Base-by-base conservation (phyloP, 2,888 invertebrate genomes). In the Apeira syringaria region DNA sequence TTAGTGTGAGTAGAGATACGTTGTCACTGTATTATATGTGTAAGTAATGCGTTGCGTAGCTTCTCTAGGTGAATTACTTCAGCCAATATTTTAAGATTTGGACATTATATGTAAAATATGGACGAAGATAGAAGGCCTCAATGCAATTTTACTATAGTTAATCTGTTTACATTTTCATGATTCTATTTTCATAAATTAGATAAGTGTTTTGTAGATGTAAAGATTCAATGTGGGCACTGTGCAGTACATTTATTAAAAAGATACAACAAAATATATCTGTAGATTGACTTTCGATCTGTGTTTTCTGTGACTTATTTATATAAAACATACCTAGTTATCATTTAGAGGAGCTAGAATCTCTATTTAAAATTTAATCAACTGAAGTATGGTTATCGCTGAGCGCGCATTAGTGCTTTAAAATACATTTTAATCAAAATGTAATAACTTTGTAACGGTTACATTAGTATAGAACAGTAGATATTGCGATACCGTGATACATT, bases 151-250 rank as follows among this genome's bases (percentile, higher is more conserved):
- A 9, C 1, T 12, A 9, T 26, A 25, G 8, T 12, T 10, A 10
- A 28, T 22, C 17, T 29, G 24, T 42, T 43, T 27, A 41, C n/a
- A 9, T 20, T 31, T 5, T 40, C 42, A 50, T 47, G 32, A 39
- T 31, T 34, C 12, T 35, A 45, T 39, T 37, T 39, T 39, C 20
- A 29, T 33, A 38, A 3, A 32, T 30, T 29, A 34, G 27, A 8
- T 45, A 39, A 7, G 30, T 33, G 32, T 31, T 35, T 26, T 34
- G 28, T 20, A n/a, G 26, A 35, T 17, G 15, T 15, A 15, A 2
- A 2, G 15, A 4, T 15, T 15, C 4, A 15, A 15, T 15, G 18
- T 35, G 7, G 5, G 15, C 18, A 7, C 5, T 17, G 7, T 4
- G 10, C 12, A 11, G 7, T 18, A 10, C 3, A 7, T 15, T n/a